Evolutionary conservation across 2,113 vertebrate species (phyloP).

Genomic region (Orycteropus afer): DNA sequence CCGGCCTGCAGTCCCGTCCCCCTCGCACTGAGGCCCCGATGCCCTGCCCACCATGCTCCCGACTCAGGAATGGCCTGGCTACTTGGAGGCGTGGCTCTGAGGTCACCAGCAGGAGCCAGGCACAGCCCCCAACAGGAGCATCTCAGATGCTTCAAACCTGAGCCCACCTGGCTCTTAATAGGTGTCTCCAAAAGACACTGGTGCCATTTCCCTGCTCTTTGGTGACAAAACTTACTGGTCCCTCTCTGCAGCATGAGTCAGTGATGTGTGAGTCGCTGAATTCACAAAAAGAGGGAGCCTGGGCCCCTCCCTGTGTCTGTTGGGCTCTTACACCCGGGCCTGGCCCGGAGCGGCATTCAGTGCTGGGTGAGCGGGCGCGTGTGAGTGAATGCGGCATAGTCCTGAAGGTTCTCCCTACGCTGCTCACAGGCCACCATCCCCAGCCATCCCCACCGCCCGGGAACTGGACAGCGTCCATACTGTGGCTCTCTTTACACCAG

Average conservation of each 20-base stretch:
- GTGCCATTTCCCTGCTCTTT: neutral
- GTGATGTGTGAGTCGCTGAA: rapidly evolving
- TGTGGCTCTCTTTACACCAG: neutral
- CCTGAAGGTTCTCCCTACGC: neutral
- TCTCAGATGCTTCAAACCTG: neutral
- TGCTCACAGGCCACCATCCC: too few species aligned
- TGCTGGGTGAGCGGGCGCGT: rapidly evolving
- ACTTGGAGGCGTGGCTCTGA: neutral
- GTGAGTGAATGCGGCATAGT: neutral
- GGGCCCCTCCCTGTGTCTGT: neutral
- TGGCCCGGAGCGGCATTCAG: neutral
- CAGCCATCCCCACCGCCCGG: too few species aligned
- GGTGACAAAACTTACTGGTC: neutral
- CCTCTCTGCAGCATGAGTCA: neutral
- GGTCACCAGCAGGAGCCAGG: neutral
- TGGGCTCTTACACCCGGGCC: too few species aligned
- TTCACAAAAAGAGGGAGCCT: neutral
- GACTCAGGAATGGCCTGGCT: neutral
- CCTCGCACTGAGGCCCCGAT: neutral
- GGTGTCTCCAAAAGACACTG: neutral
- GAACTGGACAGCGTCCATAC: neutral
- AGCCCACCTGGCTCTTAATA: neutral
- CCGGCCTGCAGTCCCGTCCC: neutral
- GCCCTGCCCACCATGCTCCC: neutral
- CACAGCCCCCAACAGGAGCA: rapidly evolving